phyloP scores from a whole-genome alignment of 2,888 invertebrate species.

The Micoletzkya japonica region DNA sequence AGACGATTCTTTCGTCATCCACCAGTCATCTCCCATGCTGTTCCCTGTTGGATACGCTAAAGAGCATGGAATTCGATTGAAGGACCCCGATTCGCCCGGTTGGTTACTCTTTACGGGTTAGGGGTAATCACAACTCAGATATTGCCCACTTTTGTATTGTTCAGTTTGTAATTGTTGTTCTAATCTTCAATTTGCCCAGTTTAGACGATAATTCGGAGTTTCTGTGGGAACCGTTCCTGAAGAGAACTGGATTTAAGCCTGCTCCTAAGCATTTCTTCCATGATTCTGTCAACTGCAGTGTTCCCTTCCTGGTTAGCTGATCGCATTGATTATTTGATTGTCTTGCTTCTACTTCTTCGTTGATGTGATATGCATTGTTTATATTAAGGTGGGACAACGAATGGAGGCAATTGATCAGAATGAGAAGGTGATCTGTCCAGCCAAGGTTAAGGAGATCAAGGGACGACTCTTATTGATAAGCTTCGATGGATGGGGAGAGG shows the following conservation, averaged over 20 bases:
- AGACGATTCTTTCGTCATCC: slow-evolving; percentile 12
- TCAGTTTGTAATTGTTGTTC: neutral
- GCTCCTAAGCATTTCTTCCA: slow-evolving; percentile 23
- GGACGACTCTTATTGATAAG: slow-evolving; percentile 6
- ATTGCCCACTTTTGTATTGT: neutral
- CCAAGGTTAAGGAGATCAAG: slow-evolving; percentile 23
- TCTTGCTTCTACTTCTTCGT: neutral
- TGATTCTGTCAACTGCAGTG: neutral
- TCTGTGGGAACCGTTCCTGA: slow-evolving; percentile 18
- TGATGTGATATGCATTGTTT: neutral
- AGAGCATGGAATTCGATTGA: neutral
- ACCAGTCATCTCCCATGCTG: slow-evolving; percentile 6
- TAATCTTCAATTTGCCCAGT: neutral
- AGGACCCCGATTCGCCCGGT: neutral
- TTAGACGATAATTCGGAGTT: neutral
- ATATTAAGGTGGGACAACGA: slow-evolving; percentile 1
- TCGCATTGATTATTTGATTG: neutral
- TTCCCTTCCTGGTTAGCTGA: slow-evolving; percentile 18
- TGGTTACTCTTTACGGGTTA: neutral
- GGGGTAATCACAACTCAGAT: neutral
- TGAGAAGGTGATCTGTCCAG: slow-evolving; percentile 27
- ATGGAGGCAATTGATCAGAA: slow-evolving; percentile 26
- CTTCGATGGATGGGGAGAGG: slow-evolving; percentile 25
- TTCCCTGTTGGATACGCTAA: slow-evolving; percentile 27
- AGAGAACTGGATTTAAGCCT: neutral